These are phyloP conservation scores for Dolichoris vasculosae DNA, from an alignment of 1,140 invertebrate genomes.

Conservation along the genomic window DNA sequence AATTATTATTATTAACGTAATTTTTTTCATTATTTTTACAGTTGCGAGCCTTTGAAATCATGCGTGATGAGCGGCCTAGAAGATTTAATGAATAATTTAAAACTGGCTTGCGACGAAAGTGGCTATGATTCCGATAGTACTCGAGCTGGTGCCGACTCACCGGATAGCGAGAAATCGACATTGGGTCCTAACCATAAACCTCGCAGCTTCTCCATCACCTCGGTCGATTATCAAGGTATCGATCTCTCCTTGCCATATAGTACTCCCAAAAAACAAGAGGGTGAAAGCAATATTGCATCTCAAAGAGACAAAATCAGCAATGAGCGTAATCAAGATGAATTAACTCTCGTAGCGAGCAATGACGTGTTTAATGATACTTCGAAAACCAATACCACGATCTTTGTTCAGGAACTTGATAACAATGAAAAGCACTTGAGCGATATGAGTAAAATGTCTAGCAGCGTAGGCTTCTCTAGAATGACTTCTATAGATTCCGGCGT, in stretches of 20 bases:
- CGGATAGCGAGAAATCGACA: constrained; percentile 66
- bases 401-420: constrained; percentile 57
- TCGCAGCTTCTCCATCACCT: constrained; percentile 65
- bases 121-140: constrained; percentile 81
- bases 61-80: constrained; percentile 65
- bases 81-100: constrained; percentile 70
- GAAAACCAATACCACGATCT: constrained; percentile 50
- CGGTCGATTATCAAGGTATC: constrained; percentile 64
- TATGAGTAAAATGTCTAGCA: not conserved
- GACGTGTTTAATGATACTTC: constrained; percentile 49
- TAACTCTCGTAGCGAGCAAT: not conserved
- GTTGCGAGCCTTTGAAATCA: constrained; percentile 57
- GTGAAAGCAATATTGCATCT: not conserved
- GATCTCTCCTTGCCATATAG: constrained; percentile 57
- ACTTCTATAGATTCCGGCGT: not conserved
- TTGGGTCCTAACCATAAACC: constrained; percentile 59
- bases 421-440: not conserved
- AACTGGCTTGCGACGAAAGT: constrained; percentile 77
- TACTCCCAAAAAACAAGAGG: constrained; percentile 52
- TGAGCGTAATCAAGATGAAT: not conserved
- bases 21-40: constrained; percentile 15
- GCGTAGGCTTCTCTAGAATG: not conserved
- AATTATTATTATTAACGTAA: too few relatives aligned
- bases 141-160: constrained; percentile 76
- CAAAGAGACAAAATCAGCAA: too few relatives aligned